Evolutionary conservation across 2,113 vertebrate species (phyloP), one percentile per base, ranked within the genome.

Genomic region (Zosterops japonicus): DNA sequence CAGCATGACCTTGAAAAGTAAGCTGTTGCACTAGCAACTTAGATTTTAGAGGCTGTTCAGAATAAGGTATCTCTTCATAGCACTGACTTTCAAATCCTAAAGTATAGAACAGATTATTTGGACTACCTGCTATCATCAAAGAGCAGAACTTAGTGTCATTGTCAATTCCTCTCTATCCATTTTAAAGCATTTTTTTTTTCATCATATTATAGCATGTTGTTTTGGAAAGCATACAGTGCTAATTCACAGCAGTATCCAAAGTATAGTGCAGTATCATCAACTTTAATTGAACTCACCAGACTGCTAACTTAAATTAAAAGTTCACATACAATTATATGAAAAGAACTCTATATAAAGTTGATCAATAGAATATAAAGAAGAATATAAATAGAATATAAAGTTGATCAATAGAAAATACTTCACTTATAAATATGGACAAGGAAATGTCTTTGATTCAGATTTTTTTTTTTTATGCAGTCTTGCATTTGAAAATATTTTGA

Each of bases 1-100:
- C 61, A 93, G 60, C 56, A 33, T 79, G 49, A 41, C 53, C 70
- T 76, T 87, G 85, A 93, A 96, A 75, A 68, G 18, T 87, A 95
- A 95, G 36, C 59, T 85, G 29, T 76, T 90, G 64, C 68, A 87
- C 65, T 41, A 72, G 72, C 0, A 7, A 85, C 29, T 85, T 83
- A 31, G 18, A 52, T 72, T 93, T 88, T 92, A 88, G 55, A 50
- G n/a, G 41, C 59, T 76, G 35, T 85, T 94, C 59, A 33, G 41
- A 68, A 63, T 72, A 87, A 89, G 86, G 50, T 83, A 61, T 84
- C 78, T 94, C 80, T 95, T 96, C 84, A 89, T 87, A 88, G 85
- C 76, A 89, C 84, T 79, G 60, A 85, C 69, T 92, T 88, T 85
- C 49, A 59, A 49, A 19, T 50, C 39, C 41, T 69, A 55, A 67